These are phyloP conservation scores for Conops quadrifasciatus DNA, from an alignment of 2,888 invertebrate species.

Conservation along the genomic window DNA sequence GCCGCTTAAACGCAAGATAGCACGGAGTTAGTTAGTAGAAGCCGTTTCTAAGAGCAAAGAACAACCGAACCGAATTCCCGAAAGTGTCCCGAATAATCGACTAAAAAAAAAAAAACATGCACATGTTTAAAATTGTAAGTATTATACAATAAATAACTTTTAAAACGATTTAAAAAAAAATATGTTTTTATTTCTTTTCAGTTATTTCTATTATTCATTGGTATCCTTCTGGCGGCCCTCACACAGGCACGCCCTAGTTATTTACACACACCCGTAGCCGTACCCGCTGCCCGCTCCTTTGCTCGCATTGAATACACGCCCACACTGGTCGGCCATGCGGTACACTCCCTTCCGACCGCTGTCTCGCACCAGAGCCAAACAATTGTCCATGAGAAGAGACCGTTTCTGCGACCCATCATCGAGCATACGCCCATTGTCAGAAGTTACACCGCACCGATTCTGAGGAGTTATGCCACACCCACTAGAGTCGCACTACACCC, in stretches of 20 bases:
- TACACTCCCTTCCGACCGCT: conserved; percentile 55
- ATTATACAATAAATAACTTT: neutral
- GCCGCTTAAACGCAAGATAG: neutral
- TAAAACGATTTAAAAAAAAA: neutral
- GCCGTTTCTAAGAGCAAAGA: neutral
- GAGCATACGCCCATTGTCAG: conserved; percentile 50
- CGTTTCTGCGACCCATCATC: conserved; percentile 58
- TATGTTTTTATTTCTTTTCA: neutral
- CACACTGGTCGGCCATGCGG: conserved; percentile 56
- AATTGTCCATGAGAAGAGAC: conserved; percentile 62
- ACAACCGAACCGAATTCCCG: no score
- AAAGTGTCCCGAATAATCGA: neutral
- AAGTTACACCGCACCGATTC: conserved; percentile 24
- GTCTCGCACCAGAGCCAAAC: conserved; percentile 62
- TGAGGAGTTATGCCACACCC: conserved; percentile 45
- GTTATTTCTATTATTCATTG: conserved; percentile 28
- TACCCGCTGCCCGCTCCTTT: conserved; percentile 46
- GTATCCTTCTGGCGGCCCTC: conserved; percentile 35
- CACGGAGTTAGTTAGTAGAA: conserved; percentile 16
- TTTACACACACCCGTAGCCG: conserved; percentile 38
- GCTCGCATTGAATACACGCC: conserved; percentile 55
- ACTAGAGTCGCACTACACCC: conserved; percentile 36
- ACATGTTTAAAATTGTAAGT: conserved; percentile 59
- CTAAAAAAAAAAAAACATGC: conserved; percentile 30
- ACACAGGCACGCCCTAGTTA: conserved; percentile 53